phyloP scores from a whole-genome alignment of 2,888 invertebrate genomes.

The Clusia tigrina region DNA sequence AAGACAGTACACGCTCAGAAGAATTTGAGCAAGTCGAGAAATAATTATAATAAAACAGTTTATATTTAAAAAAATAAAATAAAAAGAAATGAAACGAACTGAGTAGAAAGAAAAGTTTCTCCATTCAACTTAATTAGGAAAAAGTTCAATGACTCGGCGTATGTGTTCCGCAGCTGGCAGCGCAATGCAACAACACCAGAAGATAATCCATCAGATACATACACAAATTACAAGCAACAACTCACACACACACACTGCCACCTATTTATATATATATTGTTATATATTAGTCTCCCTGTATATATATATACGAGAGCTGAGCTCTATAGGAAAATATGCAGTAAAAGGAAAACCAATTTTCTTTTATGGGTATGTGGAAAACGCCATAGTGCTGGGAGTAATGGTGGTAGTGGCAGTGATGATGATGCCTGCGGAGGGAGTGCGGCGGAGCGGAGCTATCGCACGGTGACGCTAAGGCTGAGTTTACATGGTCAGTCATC shows the following conservation, averaged over 20 bases:
- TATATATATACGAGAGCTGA: background rate
- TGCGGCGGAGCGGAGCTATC: background rate
- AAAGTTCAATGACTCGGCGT: background rate
- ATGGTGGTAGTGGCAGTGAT: background rate
- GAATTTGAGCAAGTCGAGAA: too few species aligned
- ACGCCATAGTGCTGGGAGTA: background rate
- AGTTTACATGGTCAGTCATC: too few species aligned
- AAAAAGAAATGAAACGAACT: too few species aligned
- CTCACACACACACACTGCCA: background rate
- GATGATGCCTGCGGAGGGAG: background rate
- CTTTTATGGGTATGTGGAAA: constrained; percentile 6
- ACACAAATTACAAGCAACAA: too few species aligned
- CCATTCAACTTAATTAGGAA: background rate
- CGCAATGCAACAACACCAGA: background rate
- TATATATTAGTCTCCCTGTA: background rate
- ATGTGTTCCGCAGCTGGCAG: too few species aligned
- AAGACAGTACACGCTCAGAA: too few species aligned
- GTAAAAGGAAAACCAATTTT: constrained; percentile 7
- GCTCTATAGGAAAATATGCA: background rate
- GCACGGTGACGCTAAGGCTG: background rate
- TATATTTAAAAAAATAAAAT: too few species aligned
- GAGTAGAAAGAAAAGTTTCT: too few species aligned
- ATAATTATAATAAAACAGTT: too few species aligned
- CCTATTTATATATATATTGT: background rate
- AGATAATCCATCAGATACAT: constrained; percentile 6